Evolutionary conservation across 2,113 vertebrate species (phyloP), one percentile per base, ranked within the genome.

Genomic region (Aythya baeri): DNA sequence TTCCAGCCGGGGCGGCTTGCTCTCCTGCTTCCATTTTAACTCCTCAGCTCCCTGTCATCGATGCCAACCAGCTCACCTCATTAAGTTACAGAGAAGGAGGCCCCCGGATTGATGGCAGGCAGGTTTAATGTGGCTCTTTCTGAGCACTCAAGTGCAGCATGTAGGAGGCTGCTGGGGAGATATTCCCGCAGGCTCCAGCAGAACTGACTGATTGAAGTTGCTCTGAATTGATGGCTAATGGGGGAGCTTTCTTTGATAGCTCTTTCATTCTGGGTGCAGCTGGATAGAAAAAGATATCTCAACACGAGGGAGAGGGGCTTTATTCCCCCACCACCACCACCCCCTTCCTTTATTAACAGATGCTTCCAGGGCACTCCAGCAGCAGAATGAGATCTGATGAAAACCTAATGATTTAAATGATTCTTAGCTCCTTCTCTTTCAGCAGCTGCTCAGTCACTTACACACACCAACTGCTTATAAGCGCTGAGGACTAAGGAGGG

Each of bases 141-240:
- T 78, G 87, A 97, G 96, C 94, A 96, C 95, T 97, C 86, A 88
- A 94, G 92, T 97, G 96, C 93, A 85, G 97, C 86, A 11, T 86
- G 96, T 95, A 94, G 96, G 96, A 97, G 93, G 96, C 94, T 97
- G 95, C 95, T 96, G 94, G 93, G 83, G 95, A 97, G 96, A 89
- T 93, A 94, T 95, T 92, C 84, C 97, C 62, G 50, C 92, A 96
- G 97, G 98, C 97, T 95, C 68, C 72, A 86, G 93, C 96, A 96
- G 94, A 96, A 95, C 91, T 93, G 97, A 79, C 96, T 97, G 96
- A 97, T 97, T 96, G 97, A 97, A 97, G 95, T 96, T 96, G 85
- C 94, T 91, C 74, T 96, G 94, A 97, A 96, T 94, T 98, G 97
- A 96, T 94, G 96, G 91, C 84, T 96, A 96, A 96, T 95, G 86